Evolutionary conservation across 2,797 vertebrate genomes (phyloP).

Genomic region (Spea hammondii): DNA sequence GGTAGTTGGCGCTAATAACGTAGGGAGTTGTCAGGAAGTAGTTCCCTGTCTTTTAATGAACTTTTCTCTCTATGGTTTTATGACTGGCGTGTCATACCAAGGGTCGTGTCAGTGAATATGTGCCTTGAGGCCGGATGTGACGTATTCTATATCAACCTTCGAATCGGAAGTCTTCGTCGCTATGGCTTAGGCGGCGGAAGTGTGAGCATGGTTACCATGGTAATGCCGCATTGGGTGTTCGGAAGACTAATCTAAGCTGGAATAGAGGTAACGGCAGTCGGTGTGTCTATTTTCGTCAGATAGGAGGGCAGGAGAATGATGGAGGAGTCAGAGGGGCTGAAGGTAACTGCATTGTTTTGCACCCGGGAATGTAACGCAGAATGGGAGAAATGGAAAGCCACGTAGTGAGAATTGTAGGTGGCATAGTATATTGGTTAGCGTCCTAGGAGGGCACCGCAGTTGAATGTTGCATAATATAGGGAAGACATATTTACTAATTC

Average conservation of each 20-base stretch:
- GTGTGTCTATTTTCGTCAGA: constrained; percentile 13
- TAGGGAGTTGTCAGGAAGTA: background rate
- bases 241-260: background rate
- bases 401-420: too few relatives aligned
- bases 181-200: constrained; percentile 22
- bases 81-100: background rate
- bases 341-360: constrained; percentile 58
- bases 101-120: background rate
- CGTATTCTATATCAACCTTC: background rate
- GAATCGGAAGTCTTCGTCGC: background rate
- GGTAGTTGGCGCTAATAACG: background rate
- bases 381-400: too few relatives aligned
- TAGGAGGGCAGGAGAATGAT: constrained; percentile 53
- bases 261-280: constrained; percentile 22
- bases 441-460: too few relatives aligned
- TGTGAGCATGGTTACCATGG: constrained; percentile 27
- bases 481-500: too few relatives aligned
- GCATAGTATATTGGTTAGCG: too few relatives aligned
- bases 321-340: constrained; percentile 63
- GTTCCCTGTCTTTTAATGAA: background rate
- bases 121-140: background rate
- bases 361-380: constrained; percentile 34
- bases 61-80: background rate
- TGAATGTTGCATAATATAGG: too few relatives aligned
- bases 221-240: background rate